A percentile compares a stretch with the other conserved stretches of the same genome.
phyloP scores from a whole-genome alignment of 2,113 vertebrate genomes.

The Halichoeres trimaculatus region DNA sequence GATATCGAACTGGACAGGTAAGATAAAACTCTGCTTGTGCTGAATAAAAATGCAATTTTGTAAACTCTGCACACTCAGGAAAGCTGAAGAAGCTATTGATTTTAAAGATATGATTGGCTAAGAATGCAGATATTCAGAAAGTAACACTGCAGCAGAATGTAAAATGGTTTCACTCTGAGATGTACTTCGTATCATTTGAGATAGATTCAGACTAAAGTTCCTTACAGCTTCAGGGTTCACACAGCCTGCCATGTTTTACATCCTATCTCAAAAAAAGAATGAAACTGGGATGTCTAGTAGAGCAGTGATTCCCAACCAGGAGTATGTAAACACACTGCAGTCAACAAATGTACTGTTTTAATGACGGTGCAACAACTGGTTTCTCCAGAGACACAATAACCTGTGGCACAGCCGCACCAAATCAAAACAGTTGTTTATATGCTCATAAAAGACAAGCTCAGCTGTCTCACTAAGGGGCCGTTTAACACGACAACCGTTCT shows the following conservation, averaged over 20 bases:
- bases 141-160: background rate
- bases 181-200: slow-evolving; percentile 7
- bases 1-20: background rate
- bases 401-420: too few species aligned
- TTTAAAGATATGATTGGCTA: background rate
- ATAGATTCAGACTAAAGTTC: background rate
- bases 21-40: background rate
- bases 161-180: background rate
- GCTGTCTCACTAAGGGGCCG: too few species aligned
- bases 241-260: background rate
- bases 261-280: background rate
- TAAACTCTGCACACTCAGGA: background rate
- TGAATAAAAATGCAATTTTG: slow-evolving; percentile 4
- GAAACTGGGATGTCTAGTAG: background rate
- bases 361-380: too few species aligned
- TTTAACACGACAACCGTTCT: too few species aligned
- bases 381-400: too few species aligned
- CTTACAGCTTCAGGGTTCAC: background rate
- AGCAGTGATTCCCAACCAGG: too few species aligned
- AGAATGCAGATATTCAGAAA: background rate
- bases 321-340: too few species aligned
- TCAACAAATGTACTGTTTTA: too few species aligned
- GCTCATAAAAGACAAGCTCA: too few species aligned
- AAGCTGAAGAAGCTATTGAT: too few species aligned
- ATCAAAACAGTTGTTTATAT: too few species aligned